phyloP scores from a whole-genome alignment of 2,113 vertebrate species.

The Hippolais icterina region DNA sequence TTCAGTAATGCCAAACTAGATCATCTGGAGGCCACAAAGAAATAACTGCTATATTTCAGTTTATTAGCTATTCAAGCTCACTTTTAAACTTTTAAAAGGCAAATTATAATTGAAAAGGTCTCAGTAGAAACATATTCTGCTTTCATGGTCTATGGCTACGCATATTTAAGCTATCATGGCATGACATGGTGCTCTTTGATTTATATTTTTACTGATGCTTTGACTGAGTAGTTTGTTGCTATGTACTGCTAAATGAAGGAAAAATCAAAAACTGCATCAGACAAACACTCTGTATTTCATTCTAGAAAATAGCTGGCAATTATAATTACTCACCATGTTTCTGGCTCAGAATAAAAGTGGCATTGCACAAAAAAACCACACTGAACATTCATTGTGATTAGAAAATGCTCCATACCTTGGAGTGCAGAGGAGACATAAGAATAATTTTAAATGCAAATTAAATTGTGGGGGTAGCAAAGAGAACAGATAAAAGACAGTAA shows the following conservation, averaged over 20 bases:
- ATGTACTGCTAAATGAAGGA: constrained; percentile 33
- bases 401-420: constrained; percentile 77
- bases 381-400: constrained; percentile 70
- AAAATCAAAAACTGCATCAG: constrained; percentile 42
- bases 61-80: background rate
- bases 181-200: constrained; percentile 30
- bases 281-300: constrained; percentile 56
- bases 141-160: background rate
- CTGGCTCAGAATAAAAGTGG: constrained; percentile 74
- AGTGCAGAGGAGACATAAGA: constrained; percentile 74
- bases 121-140: background rate
- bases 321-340: constrained; percentile 77
- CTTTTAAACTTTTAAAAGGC: background rate
- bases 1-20: background rate
- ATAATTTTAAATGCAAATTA: constrained; percentile 84
- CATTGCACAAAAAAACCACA: constrained; percentile 67
- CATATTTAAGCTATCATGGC: constrained; percentile 1
- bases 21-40: background rate
- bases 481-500: constrained; percentile 80
- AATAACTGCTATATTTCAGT: background rate
- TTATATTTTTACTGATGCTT: constrained; percentile 38
- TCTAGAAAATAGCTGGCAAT: constrained; percentile 68
- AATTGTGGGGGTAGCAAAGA: constrained; percentile 79
- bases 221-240: constrained; percentile 54
- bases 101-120: background rate